Conservation (phyloP, 1,140 invertebrate species). For the Macrostomum lignano region DNA sequence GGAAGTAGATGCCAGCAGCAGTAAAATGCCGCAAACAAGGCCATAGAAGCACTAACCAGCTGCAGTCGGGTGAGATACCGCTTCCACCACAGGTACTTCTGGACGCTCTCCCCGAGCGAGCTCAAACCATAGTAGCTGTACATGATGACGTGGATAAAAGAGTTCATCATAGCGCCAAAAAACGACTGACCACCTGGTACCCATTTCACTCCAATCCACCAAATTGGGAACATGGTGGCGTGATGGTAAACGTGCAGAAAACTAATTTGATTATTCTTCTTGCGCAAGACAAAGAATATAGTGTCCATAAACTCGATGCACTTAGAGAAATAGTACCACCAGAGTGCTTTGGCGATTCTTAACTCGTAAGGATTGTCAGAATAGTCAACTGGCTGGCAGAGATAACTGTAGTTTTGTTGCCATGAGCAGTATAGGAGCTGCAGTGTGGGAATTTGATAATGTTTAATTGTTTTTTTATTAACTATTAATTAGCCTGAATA, state of each 20-base stretch:
- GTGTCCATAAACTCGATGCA: constrained; percentile 79
- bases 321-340: constrained; percentile 90
- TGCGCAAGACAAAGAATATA: constrained; percentile 54
- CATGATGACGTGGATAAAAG: constrained; percentile 27
- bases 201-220: constrained; percentile 88
- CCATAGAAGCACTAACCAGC: constrained; percentile 19
- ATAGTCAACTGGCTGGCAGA: too few relatives aligned
- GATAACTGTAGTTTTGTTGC: too few relatives aligned
- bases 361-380: too few relatives aligned
- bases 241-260: constrained; percentile 67
- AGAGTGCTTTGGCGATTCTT: constrained; percentile 64
- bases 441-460: too few relatives aligned
- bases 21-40: too few relatives aligned
- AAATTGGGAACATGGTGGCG: constrained; percentile 33
- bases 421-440: too few relatives aligned
- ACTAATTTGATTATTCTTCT: constrained; percentile 50
- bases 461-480: too few relatives aligned
- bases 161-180: constrained; percentile 27
- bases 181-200: constrained; percentile 50
- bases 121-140: constrained; percentile 25
- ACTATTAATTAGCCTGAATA: too few relatives aligned
- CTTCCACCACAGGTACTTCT: constrained; percentile 29
- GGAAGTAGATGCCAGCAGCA: too few relatives aligned
- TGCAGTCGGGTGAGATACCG: constrained; percentile 24
- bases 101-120: constrained; percentile 20